Evolutionary conservation across 2,113 vertebrate genomes (phyloP).

Genomic region (Casuarius casuarius): DNA sequence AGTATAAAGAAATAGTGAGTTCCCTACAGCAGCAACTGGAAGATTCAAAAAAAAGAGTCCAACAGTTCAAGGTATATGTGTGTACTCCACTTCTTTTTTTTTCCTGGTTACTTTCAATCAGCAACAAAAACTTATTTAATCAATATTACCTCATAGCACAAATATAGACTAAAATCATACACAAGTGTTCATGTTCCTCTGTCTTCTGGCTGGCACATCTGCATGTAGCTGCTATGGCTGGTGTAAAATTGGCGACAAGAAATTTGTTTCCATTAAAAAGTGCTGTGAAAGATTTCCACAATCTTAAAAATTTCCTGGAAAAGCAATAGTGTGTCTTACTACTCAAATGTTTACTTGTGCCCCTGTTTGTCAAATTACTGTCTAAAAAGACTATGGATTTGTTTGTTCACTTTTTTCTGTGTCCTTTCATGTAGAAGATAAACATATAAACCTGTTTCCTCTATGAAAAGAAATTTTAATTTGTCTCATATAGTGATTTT

Average conservation of each 20-base stretch:
- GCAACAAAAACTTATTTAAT: background rate
- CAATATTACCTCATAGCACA: background rate
- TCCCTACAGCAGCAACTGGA: slow-evolving; percentile 85
- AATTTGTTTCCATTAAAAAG: background rate
- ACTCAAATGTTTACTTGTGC: background rate
- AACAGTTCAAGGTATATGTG: slow-evolving; percentile 80
- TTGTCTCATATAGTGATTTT: background rate
- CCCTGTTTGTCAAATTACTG: background rate
- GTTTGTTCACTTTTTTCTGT: background rate
- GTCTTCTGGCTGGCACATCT: background rate
- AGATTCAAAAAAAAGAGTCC: slow-evolving; percentile 81
- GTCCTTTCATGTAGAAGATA: background rate
- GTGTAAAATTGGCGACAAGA: background rate
- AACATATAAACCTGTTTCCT: background rate
- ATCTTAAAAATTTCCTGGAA: background rate
- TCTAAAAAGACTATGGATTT: background rate
- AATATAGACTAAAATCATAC: background rate
- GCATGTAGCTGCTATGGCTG: background rate
- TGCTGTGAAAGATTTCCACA: background rate
- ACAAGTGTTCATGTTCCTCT: background rate
- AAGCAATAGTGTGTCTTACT: background rate
- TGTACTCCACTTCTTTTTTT: background rate
- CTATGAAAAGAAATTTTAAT: background rate
- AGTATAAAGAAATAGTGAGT: slow-evolving; percentile 84
- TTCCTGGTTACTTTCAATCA: background rate